Evolutionary conservation across 1,140 invertebrate genomes (phyloP), one percentile per base, ranked within the genome.

Genomic region (Parasteatoda tepidariorum): DNA sequence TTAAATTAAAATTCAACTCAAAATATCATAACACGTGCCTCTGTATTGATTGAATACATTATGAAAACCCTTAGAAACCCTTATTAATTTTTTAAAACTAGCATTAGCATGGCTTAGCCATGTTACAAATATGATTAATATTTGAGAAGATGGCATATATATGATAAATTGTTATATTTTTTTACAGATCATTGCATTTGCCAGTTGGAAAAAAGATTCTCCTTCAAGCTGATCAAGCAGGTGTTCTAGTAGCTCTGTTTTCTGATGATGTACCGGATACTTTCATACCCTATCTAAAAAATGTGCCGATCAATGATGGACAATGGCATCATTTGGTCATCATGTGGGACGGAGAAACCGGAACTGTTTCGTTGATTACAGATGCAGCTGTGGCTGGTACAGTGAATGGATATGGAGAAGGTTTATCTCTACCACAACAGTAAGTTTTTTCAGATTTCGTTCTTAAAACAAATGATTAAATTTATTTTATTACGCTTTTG

Each of bases 301-400:
- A 89, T 82, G 95, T 97, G 3, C 96, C 95, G 0, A 94, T 98
- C 26, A 98, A 97, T 86, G 97, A 98, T 87, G 96, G 96, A 11
- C 95, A 97, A 88, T 98, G 97, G 97, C 97, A 98, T 91, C 96
- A 98, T 88, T 92, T 98, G 22, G 96, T 96, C 22, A 91, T 98
- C 28, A 94, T 97, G 18, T 98, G 97, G 97, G 93, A 96, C 85
- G 95, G 95, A n/a, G 93, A 93, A 62, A 93, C 95, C 18, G 88
- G 89, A 11, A 93, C 95, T 88, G 89, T 97, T 28, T 94, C 94
- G 62, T 90, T 98, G 4, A 95, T 97, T 41, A 97, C 96, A 0
- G 97, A 98, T 91, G 96, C 95, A 34, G 91, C 97, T 11, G 97
- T 98, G 84, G 96, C 96, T 9, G 96, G 95, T 86, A 96, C 95